Conservation (phyloP, 2,797 vertebrate genomes). For the Lepilemur septentrionalis region DNA sequence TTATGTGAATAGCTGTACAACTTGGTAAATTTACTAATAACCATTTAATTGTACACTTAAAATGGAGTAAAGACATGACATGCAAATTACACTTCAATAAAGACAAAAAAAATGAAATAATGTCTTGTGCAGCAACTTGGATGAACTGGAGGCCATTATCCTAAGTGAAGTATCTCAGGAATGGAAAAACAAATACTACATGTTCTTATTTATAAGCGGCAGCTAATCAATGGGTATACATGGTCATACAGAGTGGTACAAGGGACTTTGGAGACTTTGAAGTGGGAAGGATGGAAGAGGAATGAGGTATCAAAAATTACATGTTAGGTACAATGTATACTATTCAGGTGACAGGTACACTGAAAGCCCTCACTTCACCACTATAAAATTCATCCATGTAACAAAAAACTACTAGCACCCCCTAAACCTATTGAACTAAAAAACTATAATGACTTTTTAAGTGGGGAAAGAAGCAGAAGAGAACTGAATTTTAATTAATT, state of each 20-base stretch:
- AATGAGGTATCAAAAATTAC: neutral
- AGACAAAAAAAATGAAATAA: neutral
- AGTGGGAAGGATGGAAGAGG: neutral
- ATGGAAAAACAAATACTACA: neutral
- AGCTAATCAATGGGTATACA: neutral
- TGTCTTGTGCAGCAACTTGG: neutral
- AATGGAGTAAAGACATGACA: too few species aligned
- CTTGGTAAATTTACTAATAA: too few species aligned
- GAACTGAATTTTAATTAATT: neutral
- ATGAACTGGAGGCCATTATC: neutral
- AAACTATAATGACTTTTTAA: neutral
- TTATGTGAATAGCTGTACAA: too few species aligned
- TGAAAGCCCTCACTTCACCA: neutral
- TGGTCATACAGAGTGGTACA: neutral
- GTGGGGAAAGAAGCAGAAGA: neutral
- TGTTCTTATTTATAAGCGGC: neutral
- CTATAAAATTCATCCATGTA: neutral
- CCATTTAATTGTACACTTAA: too few species aligned
- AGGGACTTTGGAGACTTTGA: neutral
- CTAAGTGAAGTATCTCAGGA: neutral
- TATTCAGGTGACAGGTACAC: neutral
- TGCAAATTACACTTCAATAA: too few species aligned
- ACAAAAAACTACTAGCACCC: neutral
- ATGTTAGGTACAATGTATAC: neutral
- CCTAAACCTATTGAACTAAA: neutral